Percentiles rank a stretch among this genome's conserved stretches.
Evolutionary conservation across 2,797 vertebrate species (phyloP).

Genomic region (Sciaenops ocellatus): DNA sequence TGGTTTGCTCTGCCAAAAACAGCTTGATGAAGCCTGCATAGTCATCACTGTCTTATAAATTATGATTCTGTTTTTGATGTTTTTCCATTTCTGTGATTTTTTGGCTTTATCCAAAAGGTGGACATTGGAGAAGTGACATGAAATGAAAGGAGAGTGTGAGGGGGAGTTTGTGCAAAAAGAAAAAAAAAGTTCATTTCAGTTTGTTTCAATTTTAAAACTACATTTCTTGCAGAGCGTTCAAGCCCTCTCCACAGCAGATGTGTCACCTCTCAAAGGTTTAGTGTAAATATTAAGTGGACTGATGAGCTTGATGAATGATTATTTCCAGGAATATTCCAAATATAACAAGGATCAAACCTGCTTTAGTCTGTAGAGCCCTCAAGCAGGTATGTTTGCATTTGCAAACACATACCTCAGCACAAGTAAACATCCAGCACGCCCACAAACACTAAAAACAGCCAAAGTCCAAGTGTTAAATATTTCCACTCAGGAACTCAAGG

Average conservation of each 20-base stretch:
- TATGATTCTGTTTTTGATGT: neutral
- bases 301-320: constrained; percentile 43
- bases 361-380: constrained; percentile 21
- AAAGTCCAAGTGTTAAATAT: constrained; percentile 55
- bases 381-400: constrained; percentile 47
- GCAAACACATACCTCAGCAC: constrained; percentile 61
- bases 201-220: neutral
- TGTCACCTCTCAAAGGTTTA: constrained; percentile 27
- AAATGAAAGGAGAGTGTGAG: neutral
- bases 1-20: neutral
- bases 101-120: neutral
- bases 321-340: constrained; percentile 53
- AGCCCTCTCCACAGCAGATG: constrained; percentile 18
- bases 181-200: neutral
- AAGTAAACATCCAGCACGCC: constrained; percentile 59
- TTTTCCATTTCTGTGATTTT: neutral
- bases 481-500: constrained; percentile 42
- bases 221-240: neutral
- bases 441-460: constrained; percentile 59
- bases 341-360: constrained; percentile 30
- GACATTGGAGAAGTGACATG: neutral
- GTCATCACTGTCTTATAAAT: neutral
- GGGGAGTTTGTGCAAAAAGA: neutral
- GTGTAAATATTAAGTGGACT: constrained; percentile 40
- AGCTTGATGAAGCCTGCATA: neutral